Base-by-base conservation (phyloP, 2,888 invertebrate genomes). In the Leptarthrus brevirostris region DNA sequence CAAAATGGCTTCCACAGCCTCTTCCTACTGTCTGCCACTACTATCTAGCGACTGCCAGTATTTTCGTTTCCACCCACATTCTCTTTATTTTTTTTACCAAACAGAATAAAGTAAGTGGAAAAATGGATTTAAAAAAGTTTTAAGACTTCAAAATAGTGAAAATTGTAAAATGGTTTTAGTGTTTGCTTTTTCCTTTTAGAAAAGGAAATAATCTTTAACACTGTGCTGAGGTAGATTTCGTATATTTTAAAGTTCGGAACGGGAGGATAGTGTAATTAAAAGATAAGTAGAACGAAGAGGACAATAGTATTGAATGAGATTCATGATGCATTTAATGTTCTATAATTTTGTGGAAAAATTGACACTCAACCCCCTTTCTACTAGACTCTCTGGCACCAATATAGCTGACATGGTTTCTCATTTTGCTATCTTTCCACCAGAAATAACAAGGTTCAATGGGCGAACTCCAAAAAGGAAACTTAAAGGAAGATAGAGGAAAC, bases 71-170 rank as follows among this genome's bases (percentile, higher is more conserved):
- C 20, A n/a, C 16, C 18, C n/a, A 1, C 22, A 36, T 24, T 16
- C 24, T 20, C 47, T n/a, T 24, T 14, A 0, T 16, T 14, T 44
- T 22, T 3, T 20, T 22, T 16, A n/a, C 44, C 44, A 64, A 64
- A 44, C 44, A 44, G 22, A 44, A 34, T 64, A 64, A 64, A 64
- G 64, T 64, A 44, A 44, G 64, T 47, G 64, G 44, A 64, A 40
- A 64, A 64, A 24, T 40, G 40, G 44, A 47, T 44, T 64, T 64
- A 44, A 64, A 64, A 44, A 64, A 64, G 64, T 64, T 64, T 64
- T 44, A 64, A 64, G 64, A 64, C 44, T 44, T 44, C 47, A 44
- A 49, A 49, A 44, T 47, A 8, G 64, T 20, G 24, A 24, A 64
- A 24, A 44, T 1, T 64, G 16, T 24, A 47, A 44, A 47, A 47